Conservation (phyloP, 2,113 vertebrate genomes). For the Hippocampus mohnikei region DNA sequence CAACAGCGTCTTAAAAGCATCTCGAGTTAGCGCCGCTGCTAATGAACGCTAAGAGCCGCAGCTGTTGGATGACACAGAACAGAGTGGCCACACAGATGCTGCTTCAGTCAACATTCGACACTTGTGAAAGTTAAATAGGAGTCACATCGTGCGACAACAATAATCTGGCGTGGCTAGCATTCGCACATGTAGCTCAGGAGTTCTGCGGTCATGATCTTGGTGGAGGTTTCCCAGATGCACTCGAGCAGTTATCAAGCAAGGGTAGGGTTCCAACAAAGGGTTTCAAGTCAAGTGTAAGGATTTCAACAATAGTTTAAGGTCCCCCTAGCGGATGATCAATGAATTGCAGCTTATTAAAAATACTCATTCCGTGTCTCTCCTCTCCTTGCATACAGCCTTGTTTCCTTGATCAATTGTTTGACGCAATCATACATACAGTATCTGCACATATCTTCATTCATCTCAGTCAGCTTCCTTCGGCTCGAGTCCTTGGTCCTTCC, state of each 20-base stretch:
- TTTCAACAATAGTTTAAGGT: too few species aligned
- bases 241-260: too few species aligned
- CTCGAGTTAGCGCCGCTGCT: background rate
- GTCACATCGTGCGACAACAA: background rate
- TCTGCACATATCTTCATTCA: too few species aligned
- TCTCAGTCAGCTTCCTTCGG: too few species aligned
- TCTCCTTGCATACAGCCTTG: background rate
- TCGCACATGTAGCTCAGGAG: background rate
- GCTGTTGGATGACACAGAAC: background rate
- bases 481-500: too few species aligned
- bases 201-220: background rate
- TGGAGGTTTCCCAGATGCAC: too few species aligned
- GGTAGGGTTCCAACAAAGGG: too few species aligned
- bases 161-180: background rate
- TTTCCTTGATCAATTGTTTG: background rate
- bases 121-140: constrained; percentile 1
- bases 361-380: too few species aligned
- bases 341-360: too few species aligned
- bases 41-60: background rate
- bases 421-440: too few species aligned
- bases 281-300: too few species aligned
- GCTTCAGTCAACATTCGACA: background rate
- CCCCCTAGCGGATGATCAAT: too few species aligned
- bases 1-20: background rate
- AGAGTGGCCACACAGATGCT: background rate